Evolutionary conservation across 2,113 vertebrate genomes (phyloP).

Genomic region (Myiozetetes cayanensis): DNA sequence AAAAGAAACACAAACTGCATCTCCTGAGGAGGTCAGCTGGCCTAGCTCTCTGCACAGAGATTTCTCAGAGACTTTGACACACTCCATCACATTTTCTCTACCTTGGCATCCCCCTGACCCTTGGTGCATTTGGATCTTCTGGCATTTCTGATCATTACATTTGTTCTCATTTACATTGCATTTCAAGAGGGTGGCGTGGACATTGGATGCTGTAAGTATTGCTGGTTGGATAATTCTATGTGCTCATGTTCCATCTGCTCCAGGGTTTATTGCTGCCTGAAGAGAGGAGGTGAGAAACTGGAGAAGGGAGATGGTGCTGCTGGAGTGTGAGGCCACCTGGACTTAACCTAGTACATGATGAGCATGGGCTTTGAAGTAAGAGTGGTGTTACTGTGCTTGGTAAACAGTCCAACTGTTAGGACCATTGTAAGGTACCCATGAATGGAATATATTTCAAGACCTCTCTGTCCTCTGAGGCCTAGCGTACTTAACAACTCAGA

Average conservation of each 20-base stretch:
- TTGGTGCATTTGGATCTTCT: background rate
- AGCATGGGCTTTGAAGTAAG: background rate
- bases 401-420: background rate
- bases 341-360: background rate
- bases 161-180: background rate
- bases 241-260: background rate
- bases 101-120: fast-evolving
- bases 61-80: background rate
- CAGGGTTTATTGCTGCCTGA: background rate
- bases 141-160: background rate
- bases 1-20: background rate
- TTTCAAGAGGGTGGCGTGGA: background rate
- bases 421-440: background rate
- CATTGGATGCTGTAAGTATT: background rate
- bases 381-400: background rate
- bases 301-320: background rate
- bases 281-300: background rate
- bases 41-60: background rate
- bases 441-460: background rate
- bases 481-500: background rate
- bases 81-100: background rate
- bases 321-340: background rate
- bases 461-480: background rate
- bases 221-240: background rate
- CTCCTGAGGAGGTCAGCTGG: background rate